These are phyloP conservation scores for Drosophila sturtevanti DNA, from an alignment of 1,140 invertebrate genomes.

Conservation along the genomic window DNA sequence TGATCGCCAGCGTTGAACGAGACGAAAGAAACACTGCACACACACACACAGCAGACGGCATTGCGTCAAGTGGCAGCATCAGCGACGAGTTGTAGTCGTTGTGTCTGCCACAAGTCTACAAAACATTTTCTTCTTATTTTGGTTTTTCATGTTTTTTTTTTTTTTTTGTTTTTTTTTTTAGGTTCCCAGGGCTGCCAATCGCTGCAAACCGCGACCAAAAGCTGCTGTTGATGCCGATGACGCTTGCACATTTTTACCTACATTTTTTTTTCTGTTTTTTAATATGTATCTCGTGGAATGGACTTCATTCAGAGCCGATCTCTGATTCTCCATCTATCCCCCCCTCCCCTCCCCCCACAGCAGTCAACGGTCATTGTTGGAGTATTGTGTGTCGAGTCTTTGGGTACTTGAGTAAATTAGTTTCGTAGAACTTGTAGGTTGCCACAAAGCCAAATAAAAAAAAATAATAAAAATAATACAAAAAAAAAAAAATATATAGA, in stretches of 20 bases:
- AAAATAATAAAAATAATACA: too few species aligned
- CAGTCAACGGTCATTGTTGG: slow-evolving; percentile 53
- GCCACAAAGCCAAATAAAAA: slow-evolving; percentile 13
- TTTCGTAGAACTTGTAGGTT: slow-evolving; percentile 76
- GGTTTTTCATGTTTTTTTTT: not conserved
- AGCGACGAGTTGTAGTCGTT: slow-evolving; percentile 49
- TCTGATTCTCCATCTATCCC: not conserved
- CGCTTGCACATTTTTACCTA: slow-evolving; percentile 46
- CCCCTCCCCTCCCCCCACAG: slow-evolving; percentile 11
- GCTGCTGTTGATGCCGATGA: slow-evolving; percentile 32
- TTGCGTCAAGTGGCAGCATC: slow-evolving; percentile 75
- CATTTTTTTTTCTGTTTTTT: not conserved
- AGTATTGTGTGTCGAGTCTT: slow-evolving; percentile 46
- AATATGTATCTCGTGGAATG: not conserved
- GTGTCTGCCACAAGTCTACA: slow-evolving; percentile 70
- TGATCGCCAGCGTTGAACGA: slow-evolving; percentile 43
- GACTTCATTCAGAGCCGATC: slow-evolving; percentile 30
- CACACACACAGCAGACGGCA: slow-evolving; percentile 59
- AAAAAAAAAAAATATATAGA: not conserved
- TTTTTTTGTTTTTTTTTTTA: not conserved
- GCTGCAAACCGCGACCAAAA: slow-evolving; percentile 49
- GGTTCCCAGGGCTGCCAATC: slow-evolving; percentile 45
- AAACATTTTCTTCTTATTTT: not conserved
- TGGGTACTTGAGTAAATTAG: slow-evolving; percentile 74
- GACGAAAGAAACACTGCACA: slow-evolving; percentile 10